A percentile compares a stretch with the other conserved stretches of the same genome.
phyloP scores from a whole-genome alignment of 2,888 invertebrate genomes.

The Galerucella calmariensis region DNA sequence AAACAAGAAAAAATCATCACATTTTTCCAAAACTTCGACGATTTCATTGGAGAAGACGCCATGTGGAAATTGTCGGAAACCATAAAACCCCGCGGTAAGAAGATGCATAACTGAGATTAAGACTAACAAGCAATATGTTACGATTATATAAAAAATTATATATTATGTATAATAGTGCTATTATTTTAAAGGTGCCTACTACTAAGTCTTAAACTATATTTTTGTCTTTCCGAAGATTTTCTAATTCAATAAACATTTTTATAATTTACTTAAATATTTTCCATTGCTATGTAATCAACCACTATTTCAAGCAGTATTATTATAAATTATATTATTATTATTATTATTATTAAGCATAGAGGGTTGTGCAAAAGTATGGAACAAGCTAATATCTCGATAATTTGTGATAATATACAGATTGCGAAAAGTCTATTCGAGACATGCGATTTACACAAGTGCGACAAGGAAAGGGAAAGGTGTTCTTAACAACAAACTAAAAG shows the following conservation, averaged over 20 bases:
- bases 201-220: neutral
- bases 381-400: no score
- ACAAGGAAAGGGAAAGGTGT: no score
- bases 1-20: conserved; percentile 93
- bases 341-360: neutral
- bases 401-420: no score
- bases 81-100: conserved; percentile 88
- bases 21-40: conserved; percentile 97
- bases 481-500: no score
- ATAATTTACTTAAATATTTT: neutral
- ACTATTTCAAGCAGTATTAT: neutral
- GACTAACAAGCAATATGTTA: conserved; percentile 45
- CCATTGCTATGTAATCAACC: neutral
- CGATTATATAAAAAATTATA: conserved; percentile 33
- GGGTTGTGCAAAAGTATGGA: no score
- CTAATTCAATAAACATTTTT: neutral
- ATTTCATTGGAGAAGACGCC: conserved; percentile 94
- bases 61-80: conserved; percentile 99
- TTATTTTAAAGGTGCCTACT: conserved; percentile 38
- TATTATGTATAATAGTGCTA: conserved; percentile 44
- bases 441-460: no score
- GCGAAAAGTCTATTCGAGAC: no score
- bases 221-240: conserved; percentile 1
- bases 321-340: neutral
- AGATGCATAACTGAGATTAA: conserved; percentile 56